A percentile compares a stretch with the other conserved stretches of the same genome.
phyloP scores from a whole-genome alignment of 2,797 vertebrate species.

The Hafferia zeledoni region DNA sequence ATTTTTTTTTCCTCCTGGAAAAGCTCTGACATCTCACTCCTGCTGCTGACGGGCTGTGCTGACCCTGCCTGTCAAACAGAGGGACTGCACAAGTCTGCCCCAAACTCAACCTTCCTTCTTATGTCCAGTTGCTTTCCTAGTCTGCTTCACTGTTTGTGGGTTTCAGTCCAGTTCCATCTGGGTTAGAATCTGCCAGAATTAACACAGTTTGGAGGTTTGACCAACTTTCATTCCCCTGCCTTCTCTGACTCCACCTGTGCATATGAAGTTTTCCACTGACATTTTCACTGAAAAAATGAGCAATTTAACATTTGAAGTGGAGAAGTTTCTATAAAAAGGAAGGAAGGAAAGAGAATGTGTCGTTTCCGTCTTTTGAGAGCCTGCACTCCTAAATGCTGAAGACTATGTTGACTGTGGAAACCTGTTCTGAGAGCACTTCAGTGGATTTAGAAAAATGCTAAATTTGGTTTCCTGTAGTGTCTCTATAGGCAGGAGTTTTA shows the following conservation, averaged over 20 bases:
- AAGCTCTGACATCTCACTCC: not conserved
- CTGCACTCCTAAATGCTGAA: not conserved
- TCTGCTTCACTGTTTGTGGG: not conserved
- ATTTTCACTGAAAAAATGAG: not conserved
- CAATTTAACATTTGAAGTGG: not conserved
- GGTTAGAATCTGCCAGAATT: not conserved
- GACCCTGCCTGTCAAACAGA: accelerated
- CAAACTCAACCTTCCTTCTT: not conserved
- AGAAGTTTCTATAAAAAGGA: not conserved
- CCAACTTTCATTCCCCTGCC: not conserved
- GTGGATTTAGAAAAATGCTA: not conserved
- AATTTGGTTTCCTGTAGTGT: not conserved
- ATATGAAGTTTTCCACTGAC: not conserved
- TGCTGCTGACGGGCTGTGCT: not conserved
- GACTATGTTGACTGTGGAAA: not conserved
- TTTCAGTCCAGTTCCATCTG: not conserved
- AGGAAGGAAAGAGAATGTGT: not conserved
- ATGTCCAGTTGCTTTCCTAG: not conserved
- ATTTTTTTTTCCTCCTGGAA: too few species aligned
- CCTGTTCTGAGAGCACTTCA: not conserved
- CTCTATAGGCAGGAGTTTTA: not conserved
- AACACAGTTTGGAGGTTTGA: not conserved
- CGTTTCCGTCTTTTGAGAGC: not conserved
- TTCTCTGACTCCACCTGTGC: not conserved
- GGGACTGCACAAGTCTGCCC: not conserved